Percentiles rank a stretch among this genome's conserved stretches.
These are phyloP conservation scores for Oryzaephilus surinamensis DNA, from an alignment of 1,140 invertebrate species.

Conservation along the genomic window DNA sequence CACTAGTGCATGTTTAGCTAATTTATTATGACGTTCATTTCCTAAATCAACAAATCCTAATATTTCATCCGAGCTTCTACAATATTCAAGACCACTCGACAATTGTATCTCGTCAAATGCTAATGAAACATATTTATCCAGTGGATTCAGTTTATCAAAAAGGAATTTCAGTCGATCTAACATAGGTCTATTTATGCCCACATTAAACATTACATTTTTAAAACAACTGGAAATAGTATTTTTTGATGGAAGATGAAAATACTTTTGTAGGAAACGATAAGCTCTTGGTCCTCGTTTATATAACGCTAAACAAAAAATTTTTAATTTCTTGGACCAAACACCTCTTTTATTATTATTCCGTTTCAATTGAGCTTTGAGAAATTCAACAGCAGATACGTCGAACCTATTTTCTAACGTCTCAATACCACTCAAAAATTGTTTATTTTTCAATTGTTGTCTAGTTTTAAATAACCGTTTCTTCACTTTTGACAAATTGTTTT, in stretches of 20 bases:
- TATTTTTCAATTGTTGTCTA: neutral
- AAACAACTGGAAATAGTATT: slow-evolving; percentile 6
- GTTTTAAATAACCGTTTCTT: neutral
- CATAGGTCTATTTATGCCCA: slow-evolving; percentile 25
- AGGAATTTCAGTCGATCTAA: slow-evolving; percentile 21
- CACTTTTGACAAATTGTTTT: neutral
- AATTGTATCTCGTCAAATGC: slow-evolving; percentile 33
- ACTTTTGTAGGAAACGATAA: slow-evolving; percentile 8
- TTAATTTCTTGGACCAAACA: neutral
- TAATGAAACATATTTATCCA: slow-evolving; percentile 25
- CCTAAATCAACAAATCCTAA: slow-evolving; percentile 24
- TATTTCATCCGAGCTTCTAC: slow-evolving; percentile 19
- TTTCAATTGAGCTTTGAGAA: slow-evolving; percentile 1
- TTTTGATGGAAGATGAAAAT: slow-evolving; percentile 11
- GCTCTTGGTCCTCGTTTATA: slow-evolving; percentile 5
- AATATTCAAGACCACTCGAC: slow-evolving; percentile 22
- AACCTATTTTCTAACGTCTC: slow-evolving; percentile 3
- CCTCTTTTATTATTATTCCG: no score
- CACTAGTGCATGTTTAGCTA: slow-evolving; percentile 30
- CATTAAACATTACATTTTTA: slow-evolving; percentile 6
- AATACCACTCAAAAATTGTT: no score
- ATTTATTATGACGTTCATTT: slow-evolving; percentile 7
- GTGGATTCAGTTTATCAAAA: slow-evolving; percentile 15
- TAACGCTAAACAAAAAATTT: slow-evolving; percentile 6
- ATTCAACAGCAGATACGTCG: neutral